Conservation (phyloP, 2,797 vertebrate genomes). For the Rhadinocentrus ornatus region DNA sequence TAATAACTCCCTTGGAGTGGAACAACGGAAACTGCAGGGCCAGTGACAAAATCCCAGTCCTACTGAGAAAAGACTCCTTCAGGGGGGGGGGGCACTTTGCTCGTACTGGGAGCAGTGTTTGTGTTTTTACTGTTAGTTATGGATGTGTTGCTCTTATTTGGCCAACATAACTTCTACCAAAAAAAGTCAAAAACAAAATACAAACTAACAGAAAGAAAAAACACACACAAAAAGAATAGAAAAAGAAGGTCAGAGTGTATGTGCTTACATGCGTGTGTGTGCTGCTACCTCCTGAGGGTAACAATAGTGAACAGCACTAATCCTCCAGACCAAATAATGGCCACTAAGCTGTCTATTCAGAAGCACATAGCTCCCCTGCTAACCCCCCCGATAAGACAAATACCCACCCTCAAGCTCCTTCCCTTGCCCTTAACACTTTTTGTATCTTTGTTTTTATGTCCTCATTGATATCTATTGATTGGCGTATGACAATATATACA, state of each 20-base stretch:
- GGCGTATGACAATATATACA: neutral
- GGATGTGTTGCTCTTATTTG: neutral
- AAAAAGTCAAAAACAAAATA: neutral
- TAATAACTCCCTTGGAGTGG: constrained; percentile 79
- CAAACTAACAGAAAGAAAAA: neutral
- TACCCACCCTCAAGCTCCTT: constrained; percentile 65
- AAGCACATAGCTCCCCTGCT: constrained; percentile 82
- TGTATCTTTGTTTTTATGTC: neutral
- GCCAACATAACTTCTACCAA: neutral
- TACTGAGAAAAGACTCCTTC: constrained; percentile 90
- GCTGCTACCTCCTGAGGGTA: constrained; percentile 75
- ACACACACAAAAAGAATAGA: neutral
- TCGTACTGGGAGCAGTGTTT: neutral
- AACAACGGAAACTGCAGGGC: constrained; percentile 80
- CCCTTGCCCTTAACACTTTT: constrained; percentile 1
- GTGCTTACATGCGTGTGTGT: constrained; percentile 25
- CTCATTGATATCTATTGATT: neutral
- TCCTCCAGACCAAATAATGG: constrained; percentile 84
- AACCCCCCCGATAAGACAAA: constrained; percentile 84
- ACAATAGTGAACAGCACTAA: constrained; percentile 75
- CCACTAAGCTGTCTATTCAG: constrained; percentile 92
- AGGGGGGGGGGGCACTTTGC: constrained; percentile 42
- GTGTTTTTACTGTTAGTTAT: constrained; percentile 1
- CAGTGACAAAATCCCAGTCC: constrained; percentile 63
- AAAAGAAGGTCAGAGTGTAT: constrained; percentile 3